A percentile compares a stretch with the other conserved stretches of the same genome.
These are phyloP conservation scores for Urocyon cinereoargenteus DNA, from an alignment of 2,797 vertebrate genomes.

Conservation along the genomic window DNA sequence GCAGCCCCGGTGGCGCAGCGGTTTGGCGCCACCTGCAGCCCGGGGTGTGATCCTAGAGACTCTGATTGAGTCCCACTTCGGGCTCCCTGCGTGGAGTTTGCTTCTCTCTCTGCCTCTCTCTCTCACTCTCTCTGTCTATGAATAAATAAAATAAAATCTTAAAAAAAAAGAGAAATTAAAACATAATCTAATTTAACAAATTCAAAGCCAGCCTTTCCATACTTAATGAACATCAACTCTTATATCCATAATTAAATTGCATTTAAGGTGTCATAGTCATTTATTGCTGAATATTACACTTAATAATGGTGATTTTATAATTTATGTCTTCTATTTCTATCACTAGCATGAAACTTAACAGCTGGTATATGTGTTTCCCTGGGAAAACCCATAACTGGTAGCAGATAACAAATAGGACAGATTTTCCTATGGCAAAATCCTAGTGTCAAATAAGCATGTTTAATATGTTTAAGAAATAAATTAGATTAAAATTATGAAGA, in stretches of 20 bases:
- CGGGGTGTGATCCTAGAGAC: no score
- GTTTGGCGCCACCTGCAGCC: no score
- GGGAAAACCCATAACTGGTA: conserved; percentile 28
- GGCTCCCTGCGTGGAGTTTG: no score
- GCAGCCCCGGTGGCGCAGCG: no score
- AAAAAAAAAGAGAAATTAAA: neutral
- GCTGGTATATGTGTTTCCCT: neutral
- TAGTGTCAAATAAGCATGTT: neutral
- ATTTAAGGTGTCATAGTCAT: conserved; percentile 8
- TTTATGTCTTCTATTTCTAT: conserved; percentile 11
- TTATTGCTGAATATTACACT: neutral
- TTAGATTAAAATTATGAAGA: neutral
- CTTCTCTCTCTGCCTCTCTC: no score
- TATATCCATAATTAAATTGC: conserved; percentile 5
- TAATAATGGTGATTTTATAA: neutral
- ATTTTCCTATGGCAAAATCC: conserved; percentile 57
- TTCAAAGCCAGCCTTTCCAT: neutral
- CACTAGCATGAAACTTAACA: conserved; percentile 15
- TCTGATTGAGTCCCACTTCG: no score
- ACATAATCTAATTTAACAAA: conserved; percentile 15
- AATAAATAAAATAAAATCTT: no score
- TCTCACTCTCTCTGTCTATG: no score
- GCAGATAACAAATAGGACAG: conserved; percentile 31
- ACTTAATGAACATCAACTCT: neutral
- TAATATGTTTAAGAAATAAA: conserved; percentile 18